Base-by-base conservation (phyloP, 92 coral and sea anemone genomes). In the Phenganax marumi region DNA sequence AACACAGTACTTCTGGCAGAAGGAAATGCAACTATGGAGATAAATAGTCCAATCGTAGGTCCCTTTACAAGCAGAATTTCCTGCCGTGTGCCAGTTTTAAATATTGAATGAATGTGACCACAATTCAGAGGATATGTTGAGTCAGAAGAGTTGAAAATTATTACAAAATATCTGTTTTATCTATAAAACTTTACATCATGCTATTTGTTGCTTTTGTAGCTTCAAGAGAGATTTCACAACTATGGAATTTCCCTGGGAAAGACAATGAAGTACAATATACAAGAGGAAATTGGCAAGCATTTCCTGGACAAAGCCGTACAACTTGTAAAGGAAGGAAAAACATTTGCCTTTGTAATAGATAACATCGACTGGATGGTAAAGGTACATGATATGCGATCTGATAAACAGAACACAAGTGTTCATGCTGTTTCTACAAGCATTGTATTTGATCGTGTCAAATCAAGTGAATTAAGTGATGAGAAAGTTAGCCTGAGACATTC, bases 351-450 rank as follows among this genome's bases (percentile, higher is more conserved):
- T 64, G 89, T 85, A 6, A 11, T 84, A 46, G 88, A 88, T 69
- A 88, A 85, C 68, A 75, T 85, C 9, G 89, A 89, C 22, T 88
- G 89, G 87, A 86, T 63, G 2, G 74, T 84, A 14, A 74, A 85
- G 47, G 91, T 81, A 0, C 89, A 88, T 80, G 91, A 80, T 68
- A 81, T 88, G 89, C 76, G 84, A 9, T 85, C 88, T 14, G 79
- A 88, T 56, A 79, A 68, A 12, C 91, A 88, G 83, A 88, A 88
- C 78, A 66, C 19, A 72, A 86, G 91, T 76, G 91, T 89, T 24
- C 91, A 85, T 82, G 91, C 91, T 6, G 89, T 89, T 12, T 89
- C 91, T 21, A 88, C 91, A 14, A 84, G 89, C 76, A 73, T 88
- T 13, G 91, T 88, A 48, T 80, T 88, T 85, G 89, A 88, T 73